Evolutionary conservation across 2,888 invertebrate species (phyloP).

Genomic region (Eupithecia centaureata): DNA sequence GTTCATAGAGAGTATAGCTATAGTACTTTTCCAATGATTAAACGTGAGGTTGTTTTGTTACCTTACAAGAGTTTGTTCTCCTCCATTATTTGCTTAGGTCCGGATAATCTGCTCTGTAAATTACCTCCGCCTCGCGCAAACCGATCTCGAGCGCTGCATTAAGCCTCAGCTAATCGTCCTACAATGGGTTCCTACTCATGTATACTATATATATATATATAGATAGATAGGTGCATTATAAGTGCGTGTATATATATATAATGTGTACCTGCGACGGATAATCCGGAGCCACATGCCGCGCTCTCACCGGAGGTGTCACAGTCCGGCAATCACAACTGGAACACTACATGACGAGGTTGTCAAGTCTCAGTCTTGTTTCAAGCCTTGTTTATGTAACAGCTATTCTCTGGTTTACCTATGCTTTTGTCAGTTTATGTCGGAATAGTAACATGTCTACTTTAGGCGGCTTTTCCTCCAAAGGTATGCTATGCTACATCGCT

Average conservation of each 20-base stretch:
- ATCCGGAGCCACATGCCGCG: slow-evolving; percentile 27
- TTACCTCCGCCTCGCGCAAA: background rate
- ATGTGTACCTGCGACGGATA: slow-evolving; percentile 17
- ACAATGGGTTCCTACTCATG: background rate
- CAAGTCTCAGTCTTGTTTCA: background rate
- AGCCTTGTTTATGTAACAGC: background rate
- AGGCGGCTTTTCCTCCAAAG: no score
- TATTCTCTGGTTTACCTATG: background rate
- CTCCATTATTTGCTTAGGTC: background rate
- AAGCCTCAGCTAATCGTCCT: background rate
- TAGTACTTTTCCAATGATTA: background rate
- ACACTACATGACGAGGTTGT: background rate
- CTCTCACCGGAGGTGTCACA: slow-evolving; percentile 14
- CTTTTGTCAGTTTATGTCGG: background rate
- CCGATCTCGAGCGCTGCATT: slow-evolving; percentile 6
- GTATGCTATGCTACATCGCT: no score
- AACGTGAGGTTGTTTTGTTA: background rate
- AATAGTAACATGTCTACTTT: background rate
- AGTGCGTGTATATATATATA: background rate
- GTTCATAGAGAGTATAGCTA: background rate
- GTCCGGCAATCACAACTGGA: background rate
- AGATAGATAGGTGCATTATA: background rate
- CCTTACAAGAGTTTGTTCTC: background rate
- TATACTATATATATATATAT: background rate
- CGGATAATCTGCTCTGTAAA: slow-evolving; percentile 11